These are phyloP conservation scores for Xenentodon cancila DNA, from an alignment of 2,797 vertebrate species.

Conservation along the genomic window DNA sequence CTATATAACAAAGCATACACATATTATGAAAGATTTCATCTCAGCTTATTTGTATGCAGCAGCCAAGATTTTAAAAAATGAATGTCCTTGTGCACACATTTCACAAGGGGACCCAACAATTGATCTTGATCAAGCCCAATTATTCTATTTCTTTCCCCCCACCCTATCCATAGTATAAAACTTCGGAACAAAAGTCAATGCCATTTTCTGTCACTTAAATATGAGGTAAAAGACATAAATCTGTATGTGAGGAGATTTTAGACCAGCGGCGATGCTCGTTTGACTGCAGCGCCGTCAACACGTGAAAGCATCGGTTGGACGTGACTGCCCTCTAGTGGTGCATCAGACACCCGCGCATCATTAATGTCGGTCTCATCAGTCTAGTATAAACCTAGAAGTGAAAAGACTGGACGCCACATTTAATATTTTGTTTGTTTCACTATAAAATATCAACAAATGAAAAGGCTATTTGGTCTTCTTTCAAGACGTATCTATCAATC, in stretches of 20 bases:
- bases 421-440: too few species aligned
- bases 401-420: too few species aligned
- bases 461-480: too few species aligned
- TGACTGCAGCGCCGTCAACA: slow-evolving; percentile 48
- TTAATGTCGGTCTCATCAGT: background rate
- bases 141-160: slow-evolving; percentile 15
- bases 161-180: slow-evolving; percentile 33
- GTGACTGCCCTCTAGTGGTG: slow-evolving; percentile 72
- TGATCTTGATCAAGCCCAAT: slow-evolving; percentile 57
- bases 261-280: background rate
- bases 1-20: background rate
- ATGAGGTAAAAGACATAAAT: slow-evolving; percentile 38
- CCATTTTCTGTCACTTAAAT: slow-evolving; percentile 30
- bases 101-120: slow-evolving; percentile 38
- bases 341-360: too few species aligned
- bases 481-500: too few species aligned
- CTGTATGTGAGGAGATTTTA: slow-evolving; percentile 4
- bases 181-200: slow-evolving; percentile 37
- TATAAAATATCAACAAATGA: too few species aligned
- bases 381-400: background rate
- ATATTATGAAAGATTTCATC: slow-evolving; percentile 7
- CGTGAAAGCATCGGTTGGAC: slow-evolving; percentile 27
- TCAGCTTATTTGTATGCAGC: slow-evolving; percentile 42
- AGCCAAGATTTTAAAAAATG: slow-evolving; percentile 45
- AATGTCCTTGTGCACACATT: slow-evolving; percentile 48